Conservation (phyloP, 2,797 vertebrate genomes). For the Silurus lanzhouensis region DNA sequence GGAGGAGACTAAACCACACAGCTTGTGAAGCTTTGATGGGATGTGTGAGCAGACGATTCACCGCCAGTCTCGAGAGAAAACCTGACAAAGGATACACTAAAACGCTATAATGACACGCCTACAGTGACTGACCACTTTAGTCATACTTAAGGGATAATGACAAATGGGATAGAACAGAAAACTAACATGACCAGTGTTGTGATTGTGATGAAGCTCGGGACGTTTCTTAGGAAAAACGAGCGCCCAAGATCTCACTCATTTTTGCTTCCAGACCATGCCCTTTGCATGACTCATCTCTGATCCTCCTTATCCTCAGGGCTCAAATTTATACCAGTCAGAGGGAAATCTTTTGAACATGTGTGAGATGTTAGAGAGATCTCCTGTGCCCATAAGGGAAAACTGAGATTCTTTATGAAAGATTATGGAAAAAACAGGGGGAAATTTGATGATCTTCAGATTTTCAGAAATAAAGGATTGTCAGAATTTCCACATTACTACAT, state of each 20-base stretch:
- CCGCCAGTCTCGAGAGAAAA: background rate
- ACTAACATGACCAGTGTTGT: constrained; percentile 16
- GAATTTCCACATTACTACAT: background rate
- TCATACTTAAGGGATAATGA: constrained; percentile 43
- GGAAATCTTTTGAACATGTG: background rate
- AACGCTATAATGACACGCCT: constrained; percentile 34
- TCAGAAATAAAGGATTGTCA: background rate
- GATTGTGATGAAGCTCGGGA: constrained; percentile 16
- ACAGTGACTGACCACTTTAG: constrained; percentile 24
- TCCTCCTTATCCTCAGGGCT: constrained; percentile 16
- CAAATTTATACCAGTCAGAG: background rate
- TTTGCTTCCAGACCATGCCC: constrained; percentile 7
- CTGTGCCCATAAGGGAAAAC: background rate
- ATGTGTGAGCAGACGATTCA: background rate
- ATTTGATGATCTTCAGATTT: background rate
- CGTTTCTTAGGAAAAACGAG: constrained; percentile 16
- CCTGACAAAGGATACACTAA: constrained; percentile 29
- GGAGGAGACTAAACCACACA: background rate
- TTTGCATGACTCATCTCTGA: constrained; percentile 34
- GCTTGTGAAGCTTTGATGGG: constrained; percentile 23
- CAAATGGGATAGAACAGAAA: constrained; percentile 36
- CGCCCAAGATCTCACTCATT: background rate
- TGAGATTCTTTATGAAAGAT: background rate
- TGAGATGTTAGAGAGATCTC: background rate
- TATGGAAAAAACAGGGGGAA: background rate